phyloP scores from a whole-genome alignment of 1,140 invertebrate genomes.

The Homalodisca vitripennis region DNA sequence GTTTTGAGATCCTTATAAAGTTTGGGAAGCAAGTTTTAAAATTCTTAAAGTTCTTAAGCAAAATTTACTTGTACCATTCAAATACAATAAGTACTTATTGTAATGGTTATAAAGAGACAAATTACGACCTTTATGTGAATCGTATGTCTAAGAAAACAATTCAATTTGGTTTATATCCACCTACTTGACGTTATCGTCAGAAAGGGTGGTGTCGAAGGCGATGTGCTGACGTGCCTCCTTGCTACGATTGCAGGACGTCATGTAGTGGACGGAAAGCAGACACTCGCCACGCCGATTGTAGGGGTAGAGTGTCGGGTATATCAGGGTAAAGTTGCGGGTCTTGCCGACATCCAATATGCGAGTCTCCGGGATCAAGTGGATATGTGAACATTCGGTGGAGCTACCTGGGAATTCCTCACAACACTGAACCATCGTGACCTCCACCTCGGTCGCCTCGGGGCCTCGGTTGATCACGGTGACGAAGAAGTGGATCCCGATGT shows the following conservation, averaged over 20 bases:
- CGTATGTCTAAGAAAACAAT: too few species aligned
- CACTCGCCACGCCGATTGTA: slow-evolving; percentile 4
- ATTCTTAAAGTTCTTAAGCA: too few species aligned
- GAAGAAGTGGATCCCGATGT: slow-evolving; percentile 14
- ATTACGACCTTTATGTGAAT: too few species aligned
- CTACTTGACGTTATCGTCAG: background rate
- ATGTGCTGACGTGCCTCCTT: slow-evolving; percentile 15
- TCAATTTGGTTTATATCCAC: background rate
- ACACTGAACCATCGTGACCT: background rate
- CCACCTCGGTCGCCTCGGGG: background rate
- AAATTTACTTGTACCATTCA: too few species aligned
- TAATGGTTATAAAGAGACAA: too few species aligned
- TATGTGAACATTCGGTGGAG: background rate
- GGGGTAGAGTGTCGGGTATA: slow-evolving; percentile 4
- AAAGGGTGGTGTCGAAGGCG: slow-evolving; percentile 3
- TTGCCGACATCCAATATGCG: background rate
- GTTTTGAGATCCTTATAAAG: too few species aligned
- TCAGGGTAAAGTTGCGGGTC: slow-evolving; percentile 1
- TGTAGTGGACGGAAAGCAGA: slow-evolving; percentile 2
- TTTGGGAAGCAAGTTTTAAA: too few species aligned
- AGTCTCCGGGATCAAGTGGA: slow-evolving; percentile 18
- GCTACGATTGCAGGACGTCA: background rate
- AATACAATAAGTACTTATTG: too few species aligned
- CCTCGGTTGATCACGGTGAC: slow-evolving; percentile 3
- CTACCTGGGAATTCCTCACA: slow-evolving; percentile 16